Percentiles rank a stretch among this genome's conserved stretches.
Conservation (phyloP, 2,797 vertebrate species). For the Danio kyathit region DNA sequence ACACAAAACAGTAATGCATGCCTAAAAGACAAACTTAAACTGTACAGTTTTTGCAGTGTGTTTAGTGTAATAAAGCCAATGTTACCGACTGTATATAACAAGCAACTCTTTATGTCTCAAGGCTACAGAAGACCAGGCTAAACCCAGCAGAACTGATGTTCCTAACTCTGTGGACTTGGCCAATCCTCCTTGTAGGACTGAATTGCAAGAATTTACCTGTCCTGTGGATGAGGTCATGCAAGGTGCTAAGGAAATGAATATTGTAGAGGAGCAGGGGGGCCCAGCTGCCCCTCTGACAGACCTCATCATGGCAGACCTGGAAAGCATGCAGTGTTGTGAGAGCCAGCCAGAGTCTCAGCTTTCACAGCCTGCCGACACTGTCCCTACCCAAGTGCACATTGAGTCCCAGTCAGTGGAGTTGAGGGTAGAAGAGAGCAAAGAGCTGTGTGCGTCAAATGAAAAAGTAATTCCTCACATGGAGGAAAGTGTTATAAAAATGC, state of each 20-base stretch:
- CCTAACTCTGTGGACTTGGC: conserved; percentile 52
- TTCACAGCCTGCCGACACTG: conserved; percentile 53
- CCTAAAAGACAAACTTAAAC: not conserved
- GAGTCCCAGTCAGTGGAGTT: conserved; percentile 47
- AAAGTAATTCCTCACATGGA: conserved; percentile 30
- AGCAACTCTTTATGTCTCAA: conserved; percentile 66
- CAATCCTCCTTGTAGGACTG: conserved; percentile 39
- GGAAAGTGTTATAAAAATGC: conserved; percentile 68
- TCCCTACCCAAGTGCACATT: conserved; percentile 30
- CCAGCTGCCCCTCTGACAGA: conserved; percentile 35
- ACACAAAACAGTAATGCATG: not conserved
- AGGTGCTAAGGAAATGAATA: conserved; percentile 45
- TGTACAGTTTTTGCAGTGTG: not conserved
- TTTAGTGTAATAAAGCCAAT: not conserved
- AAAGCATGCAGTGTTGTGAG: conserved; percentile 50
- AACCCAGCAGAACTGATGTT: conserved; percentile 34
- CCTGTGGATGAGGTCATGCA: conserved; percentile 48
- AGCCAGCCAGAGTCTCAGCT: conserved; percentile 48
- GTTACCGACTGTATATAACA: conserved; percentile 27
- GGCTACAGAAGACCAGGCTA: conserved; percentile 62
- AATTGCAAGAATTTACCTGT: conserved; percentile 49
- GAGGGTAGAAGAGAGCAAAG: conserved; percentile 21
- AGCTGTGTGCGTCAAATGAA: conserved; percentile 43
- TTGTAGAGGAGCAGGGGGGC: conserved; percentile 38
- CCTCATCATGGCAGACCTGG: conserved; percentile 46